Evolutionary conservation across 2,797 vertebrate genomes (phyloP).

Genomic region (Pantherophis alleghaniensis): DNA sequence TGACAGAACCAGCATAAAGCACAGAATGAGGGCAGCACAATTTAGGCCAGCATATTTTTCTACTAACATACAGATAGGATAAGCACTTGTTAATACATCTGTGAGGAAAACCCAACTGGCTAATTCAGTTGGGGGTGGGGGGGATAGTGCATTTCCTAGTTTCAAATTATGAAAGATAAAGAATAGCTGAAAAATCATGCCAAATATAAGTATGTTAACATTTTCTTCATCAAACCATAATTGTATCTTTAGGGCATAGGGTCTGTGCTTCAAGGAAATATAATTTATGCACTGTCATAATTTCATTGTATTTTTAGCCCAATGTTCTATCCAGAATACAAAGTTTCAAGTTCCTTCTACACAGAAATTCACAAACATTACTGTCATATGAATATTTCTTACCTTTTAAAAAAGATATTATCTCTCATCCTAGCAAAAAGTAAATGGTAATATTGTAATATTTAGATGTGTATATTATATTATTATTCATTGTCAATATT

Average conservation of each 20-base stretch:
- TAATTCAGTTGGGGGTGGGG: not conserved
- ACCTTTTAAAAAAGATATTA: not conserved
- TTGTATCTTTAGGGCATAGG: not conserved
- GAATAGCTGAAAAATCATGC: constrained; percentile 18
- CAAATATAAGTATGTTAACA: constrained; percentile 5
- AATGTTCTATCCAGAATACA: not conserved
- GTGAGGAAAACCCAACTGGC: not conserved
- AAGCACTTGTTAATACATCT: not conserved
- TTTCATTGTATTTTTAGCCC: constrained; percentile 1
- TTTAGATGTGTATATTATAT: not conserved
- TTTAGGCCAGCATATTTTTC: not conserved
- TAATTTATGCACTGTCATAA: constrained; percentile 1
- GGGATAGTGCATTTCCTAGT: not conserved
- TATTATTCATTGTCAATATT: not conserved
- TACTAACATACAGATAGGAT: not conserved
- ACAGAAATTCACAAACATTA: not conserved
- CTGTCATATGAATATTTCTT: not conserved
- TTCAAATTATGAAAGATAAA: not conserved
- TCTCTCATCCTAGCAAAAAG: not conserved
- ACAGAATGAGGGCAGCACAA: not conserved
- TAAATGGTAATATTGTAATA: not conserved
- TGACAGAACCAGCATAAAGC: not conserved
- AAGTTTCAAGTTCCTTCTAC: not conserved
- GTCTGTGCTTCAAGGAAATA: constrained; percentile 4
- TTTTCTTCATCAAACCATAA: constrained; percentile 15